phyloP scores from a whole-genome alignment of 2,113 vertebrate genomes.

The Genyomyrus donnyi region DNA sequence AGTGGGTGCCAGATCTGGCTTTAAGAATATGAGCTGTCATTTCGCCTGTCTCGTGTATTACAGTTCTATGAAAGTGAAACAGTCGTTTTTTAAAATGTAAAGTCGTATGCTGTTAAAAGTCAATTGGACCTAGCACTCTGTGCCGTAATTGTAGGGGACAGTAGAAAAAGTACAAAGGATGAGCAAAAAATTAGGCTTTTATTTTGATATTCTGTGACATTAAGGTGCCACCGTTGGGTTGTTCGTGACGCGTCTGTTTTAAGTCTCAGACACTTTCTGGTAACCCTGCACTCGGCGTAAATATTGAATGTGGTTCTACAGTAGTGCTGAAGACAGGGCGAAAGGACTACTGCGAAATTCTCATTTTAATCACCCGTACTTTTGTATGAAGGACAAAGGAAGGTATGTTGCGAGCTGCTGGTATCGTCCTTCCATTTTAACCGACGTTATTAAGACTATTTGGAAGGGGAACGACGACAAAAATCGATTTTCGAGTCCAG shows the following conservation, averaged over 20 bases:
- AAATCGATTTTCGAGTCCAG: neutral
- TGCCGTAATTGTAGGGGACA: neutral
- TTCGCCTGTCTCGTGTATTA: neutral
- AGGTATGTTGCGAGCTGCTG: slow-evolving; percentile 17
- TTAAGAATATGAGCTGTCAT: neutral
- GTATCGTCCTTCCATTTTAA: neutral
- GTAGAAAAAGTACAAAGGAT: neutral
- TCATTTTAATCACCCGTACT: slow-evolving; percentile 4
- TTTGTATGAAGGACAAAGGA: slow-evolving; percentile 33
- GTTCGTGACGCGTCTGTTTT: neutral
- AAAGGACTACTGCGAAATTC: neutral
- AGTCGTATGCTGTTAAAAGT: neutral
- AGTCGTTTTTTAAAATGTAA: neutral
- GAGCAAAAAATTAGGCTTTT: neutral
- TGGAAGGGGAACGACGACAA: neutral
- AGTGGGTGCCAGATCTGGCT: neutral
- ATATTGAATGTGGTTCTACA: slow-evolving; percentile 11
- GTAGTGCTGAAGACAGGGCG: neutral
- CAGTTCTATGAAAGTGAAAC: neutral
- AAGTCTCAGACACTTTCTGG: neutral
- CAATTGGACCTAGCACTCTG: neutral
- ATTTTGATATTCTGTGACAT: neutral
- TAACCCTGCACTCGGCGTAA: slow-evolving; percentile 17
- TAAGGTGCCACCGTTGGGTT: neutral
- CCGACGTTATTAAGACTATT: neutral